phyloP scores from a whole-genome alignment of 2,797 vertebrate genomes.

The Tapera naevia region DNA sequence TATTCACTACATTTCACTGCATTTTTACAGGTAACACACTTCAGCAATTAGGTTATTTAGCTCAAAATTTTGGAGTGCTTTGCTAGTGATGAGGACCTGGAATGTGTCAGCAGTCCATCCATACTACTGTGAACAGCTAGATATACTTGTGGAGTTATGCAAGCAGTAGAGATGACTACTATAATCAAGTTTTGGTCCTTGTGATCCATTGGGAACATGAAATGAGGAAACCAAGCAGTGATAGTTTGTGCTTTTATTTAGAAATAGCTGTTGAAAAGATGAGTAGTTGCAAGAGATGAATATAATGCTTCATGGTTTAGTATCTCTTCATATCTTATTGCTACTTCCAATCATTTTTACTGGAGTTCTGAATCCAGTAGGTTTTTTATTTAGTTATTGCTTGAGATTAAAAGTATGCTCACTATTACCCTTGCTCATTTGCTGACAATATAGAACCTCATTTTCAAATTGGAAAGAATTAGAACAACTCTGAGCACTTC shows the following conservation, averaged over 20 bases:
- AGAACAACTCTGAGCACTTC: not conserved
- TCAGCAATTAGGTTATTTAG: not conserved
- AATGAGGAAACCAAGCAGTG: not conserved
- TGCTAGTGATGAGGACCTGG: not conserved
- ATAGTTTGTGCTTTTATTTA: not conserved
- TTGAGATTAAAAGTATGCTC: not conserved
- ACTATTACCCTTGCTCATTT: not conserved
- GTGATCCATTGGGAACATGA: fast-evolving
- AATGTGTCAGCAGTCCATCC: not conserved
- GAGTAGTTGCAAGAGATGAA: not conserved
- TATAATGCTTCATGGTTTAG: not conserved
- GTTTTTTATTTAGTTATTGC: not conserved
- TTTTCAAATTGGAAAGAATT: not conserved
- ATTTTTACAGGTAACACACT: not conserved
- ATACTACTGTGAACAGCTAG: not conserved
- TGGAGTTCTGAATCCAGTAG: not conserved
- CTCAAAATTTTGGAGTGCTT: not conserved
- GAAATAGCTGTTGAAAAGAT: not conserved
- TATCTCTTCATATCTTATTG: not conserved
- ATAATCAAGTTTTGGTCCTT: not conserved
- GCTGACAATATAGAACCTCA: not conserved
- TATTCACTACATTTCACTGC: not conserved
- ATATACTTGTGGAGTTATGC: not conserved
- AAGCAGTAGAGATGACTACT: not conserved
- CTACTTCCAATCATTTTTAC: not conserved